Evolutionary conservation across 2,797 vertebrate species (phyloP).

Genomic region (Molossus alvarezi): DNA sequence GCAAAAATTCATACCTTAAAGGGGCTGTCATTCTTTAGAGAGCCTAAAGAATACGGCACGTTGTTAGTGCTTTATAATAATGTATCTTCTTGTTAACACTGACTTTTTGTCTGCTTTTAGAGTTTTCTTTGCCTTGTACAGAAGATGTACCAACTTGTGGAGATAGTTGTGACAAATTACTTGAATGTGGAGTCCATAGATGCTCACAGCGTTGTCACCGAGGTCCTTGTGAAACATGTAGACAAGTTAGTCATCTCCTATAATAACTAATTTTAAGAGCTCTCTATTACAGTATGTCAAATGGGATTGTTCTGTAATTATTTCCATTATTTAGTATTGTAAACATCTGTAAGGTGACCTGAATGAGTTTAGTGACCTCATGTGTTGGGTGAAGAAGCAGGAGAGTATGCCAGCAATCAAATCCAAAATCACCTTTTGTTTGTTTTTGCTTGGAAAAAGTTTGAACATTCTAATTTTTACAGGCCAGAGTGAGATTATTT

Average conservation of each 20-base stretch:
- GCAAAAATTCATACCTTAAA: conserved; percentile 10
- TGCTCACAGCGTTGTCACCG: conserved; percentile 98
- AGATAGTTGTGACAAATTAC: conserved; percentile 95
- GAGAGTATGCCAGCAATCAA: neutral
- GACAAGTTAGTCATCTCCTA: conserved; percentile 92
- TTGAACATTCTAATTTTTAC: conserved; percentile 57
- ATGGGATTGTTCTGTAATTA: neutral
- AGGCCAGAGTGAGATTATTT: neutral
- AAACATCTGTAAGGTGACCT: neutral
- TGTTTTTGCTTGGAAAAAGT: conserved; percentile 50
- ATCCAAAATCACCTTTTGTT: conserved; percentile 60
- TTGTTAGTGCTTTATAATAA: conserved; percentile 32
- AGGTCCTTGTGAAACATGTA: conserved; percentile 96
- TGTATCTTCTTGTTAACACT: conserved; percentile 58
- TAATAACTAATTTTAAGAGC: conserved; percentile 40
- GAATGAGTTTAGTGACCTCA: neutral
- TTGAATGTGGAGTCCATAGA: conserved; percentile 96
- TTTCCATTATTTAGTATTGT: conserved; percentile 5
- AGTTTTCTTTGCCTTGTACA: conserved; percentile 95
- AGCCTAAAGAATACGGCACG: neutral
- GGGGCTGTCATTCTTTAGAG: neutral
- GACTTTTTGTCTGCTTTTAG: conserved; percentile 87
- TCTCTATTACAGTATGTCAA: neutral
- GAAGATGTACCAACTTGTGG: conserved; percentile 96
- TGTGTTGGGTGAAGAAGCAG: neutral